Conservation (phyloP, 2,797 vertebrate genomes). For the Lindbergichthys nudifrons region DNA sequence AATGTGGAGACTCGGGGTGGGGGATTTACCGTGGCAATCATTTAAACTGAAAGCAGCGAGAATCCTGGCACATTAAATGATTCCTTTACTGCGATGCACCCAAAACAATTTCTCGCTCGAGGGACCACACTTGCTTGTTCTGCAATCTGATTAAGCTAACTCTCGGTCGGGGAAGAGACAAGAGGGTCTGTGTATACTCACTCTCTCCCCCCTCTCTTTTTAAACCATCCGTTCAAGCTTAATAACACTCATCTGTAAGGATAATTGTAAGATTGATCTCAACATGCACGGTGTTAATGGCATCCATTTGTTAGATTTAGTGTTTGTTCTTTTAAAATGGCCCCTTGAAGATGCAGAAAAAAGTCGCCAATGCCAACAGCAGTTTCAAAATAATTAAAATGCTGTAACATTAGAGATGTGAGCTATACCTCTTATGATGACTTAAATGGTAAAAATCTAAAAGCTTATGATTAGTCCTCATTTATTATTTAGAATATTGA, state of each 20-base stretch:
- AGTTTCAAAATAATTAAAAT: constrained; percentile 9
- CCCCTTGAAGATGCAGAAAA: constrained; percentile 20
- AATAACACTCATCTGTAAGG: constrained; percentile 64
- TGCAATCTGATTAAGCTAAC: constrained; percentile 73
- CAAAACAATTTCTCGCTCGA: constrained; percentile 84
- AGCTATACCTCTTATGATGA: constrained; percentile 19
- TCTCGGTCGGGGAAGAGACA: constrained; percentile 50
- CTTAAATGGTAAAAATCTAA: constrained; percentile 11
- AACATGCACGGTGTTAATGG: constrained; percentile 61
- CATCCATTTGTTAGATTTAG: constrained; percentile 60
- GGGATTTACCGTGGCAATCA: constrained; percentile 67
- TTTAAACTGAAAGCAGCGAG: constrained; percentile 62
- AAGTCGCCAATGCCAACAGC: constrained; percentile 34
- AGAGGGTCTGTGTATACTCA: constrained; percentile 1
- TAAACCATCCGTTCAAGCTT: constrained; percentile 41
- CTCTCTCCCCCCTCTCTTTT: constrained; percentile 10
- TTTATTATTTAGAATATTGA: constrained; percentile 1
- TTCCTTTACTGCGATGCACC: constrained; percentile 70
- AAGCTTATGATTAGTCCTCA: constrained; percentile 11
- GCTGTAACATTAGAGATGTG: constrained; percentile 16
- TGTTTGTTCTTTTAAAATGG: constrained; percentile 43
- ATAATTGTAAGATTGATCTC: constrained; percentile 72
- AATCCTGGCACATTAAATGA: constrained; percentile 71
- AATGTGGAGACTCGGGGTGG: constrained; percentile 59
- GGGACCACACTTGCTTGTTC: constrained; percentile 73